Percentiles rank a stretch among this genome's conserved stretches.
Evolutionary conservation across 2,797 vertebrate genomes (phyloP).

Genomic region (Synaphobranchus kaupii): DNA sequence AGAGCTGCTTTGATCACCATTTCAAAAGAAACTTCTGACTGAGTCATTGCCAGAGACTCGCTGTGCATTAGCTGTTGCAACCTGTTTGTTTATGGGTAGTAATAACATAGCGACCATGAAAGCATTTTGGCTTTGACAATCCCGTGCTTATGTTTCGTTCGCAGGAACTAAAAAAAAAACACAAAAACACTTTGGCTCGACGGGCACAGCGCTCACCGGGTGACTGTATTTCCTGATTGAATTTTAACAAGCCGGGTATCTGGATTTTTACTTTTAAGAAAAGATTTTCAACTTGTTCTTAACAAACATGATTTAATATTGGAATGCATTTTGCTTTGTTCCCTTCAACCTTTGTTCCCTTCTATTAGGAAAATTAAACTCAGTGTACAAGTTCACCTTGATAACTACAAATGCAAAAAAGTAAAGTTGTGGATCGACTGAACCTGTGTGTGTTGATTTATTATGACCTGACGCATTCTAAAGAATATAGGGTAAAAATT

Average conservation of each 20-base stretch:
- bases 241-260: slow-evolving; percentile 18
- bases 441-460: not conserved
- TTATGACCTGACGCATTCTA: not conserved
- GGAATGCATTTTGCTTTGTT: not conserved
- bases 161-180: slow-evolving; percentile 30
- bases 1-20: slow-evolving; percentile 72
- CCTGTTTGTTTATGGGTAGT: slow-evolving; percentile 64
- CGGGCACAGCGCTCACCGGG: slow-evolving; percentile 3
- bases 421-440: not conserved
- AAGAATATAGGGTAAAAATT: not conserved
- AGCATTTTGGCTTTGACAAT: slow-evolving; percentile 40
- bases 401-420: not conserved
- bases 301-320: not conserved
- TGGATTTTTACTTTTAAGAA: not conserved
- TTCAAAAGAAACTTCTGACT: slow-evolving; percentile 73
- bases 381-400: not conserved
- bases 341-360: not conserved
- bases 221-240: slow-evolving; percentile 30
- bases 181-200: not conserved
- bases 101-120: slow-evolving; percentile 44
- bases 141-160: slow-evolving; percentile 38
- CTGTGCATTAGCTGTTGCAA: slow-evolving; percentile 57
- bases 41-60: slow-evolving; percentile 57
- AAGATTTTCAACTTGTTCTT: not conserved
- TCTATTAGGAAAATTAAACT: not conserved